Evolutionary conservation across 2,888 invertebrate species (phyloP).

Genomic region (Cryptosula pallasiana): DNA sequence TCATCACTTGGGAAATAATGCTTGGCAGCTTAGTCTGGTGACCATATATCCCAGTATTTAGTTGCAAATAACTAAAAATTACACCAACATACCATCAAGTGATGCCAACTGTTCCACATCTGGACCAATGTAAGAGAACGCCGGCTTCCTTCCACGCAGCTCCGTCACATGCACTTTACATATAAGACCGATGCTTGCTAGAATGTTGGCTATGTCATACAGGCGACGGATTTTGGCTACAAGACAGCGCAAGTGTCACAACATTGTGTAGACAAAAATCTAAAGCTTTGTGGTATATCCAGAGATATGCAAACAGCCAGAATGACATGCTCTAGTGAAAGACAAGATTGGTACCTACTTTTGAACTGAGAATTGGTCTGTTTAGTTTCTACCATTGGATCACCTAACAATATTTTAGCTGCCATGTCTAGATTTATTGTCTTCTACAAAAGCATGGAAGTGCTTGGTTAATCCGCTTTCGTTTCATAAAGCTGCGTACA

Average conservation of each 20-base stretch:
- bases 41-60: too few relatives aligned
- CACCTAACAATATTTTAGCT: slow-evolving; percentile 63
- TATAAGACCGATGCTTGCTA: slow-evolving; percentile 68
- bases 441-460: slow-evolving; percentile 49
- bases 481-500: too few relatives aligned
- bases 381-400: slow-evolving; percentile 56
- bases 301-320: too few relatives aligned
- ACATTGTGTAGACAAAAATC: too few relatives aligned
- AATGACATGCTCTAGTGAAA: too few relatives aligned
- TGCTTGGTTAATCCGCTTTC: too few relatives aligned
- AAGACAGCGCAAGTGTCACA: too few relatives aligned
- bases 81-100: slow-evolving; percentile 11
- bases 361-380: slow-evolving; percentile 54
- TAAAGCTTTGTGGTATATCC: too few relatives aligned
- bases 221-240: slow-evolving; percentile 68
- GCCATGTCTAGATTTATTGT: slow-evolving; percentile 66
- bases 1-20: too few relatives aligned
- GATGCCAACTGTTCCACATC: slow-evolving; percentile 33
- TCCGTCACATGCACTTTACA: slow-evolving; percentile 63
- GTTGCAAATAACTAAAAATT: too few relatives aligned
- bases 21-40: too few relatives aligned
- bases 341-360: slow-evolving; percentile 53
- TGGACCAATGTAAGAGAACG: slow-evolving; percentile 64
- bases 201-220: slow-evolving; percentile 73
- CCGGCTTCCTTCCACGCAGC: slow-evolving; percentile 63